Evolutionary conservation across 2,888 invertebrate species (phyloP), one percentile per base, ranked within the genome.

Genomic region (Ormyrus nitidulus): DNA sequence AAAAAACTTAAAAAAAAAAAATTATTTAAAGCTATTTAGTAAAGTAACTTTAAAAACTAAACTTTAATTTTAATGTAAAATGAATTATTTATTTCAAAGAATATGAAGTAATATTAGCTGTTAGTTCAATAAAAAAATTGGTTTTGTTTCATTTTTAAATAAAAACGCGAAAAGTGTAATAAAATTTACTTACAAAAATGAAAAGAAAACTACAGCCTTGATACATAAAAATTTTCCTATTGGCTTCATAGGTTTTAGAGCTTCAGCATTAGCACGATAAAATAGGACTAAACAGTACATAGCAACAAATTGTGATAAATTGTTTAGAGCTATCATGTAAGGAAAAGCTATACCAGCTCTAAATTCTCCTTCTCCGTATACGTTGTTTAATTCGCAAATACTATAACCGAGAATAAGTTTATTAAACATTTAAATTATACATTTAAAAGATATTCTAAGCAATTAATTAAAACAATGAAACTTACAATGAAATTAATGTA

Each of bases 261-360:
- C 97, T 76, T 95, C 94, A 86, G 94, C 94, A 89, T 96, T 97
- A 5, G 98, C 98, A 90, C 94, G 94, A 89, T 99, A 99, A 91
- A 99, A 99, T 83, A 99, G 92, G 44, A 98, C 96, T 79, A 99
- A 92, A 88, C 98, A 98, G 87, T 99, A 99, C 98, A 99, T 98
- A 19, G 98, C 98, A 81, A 96, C 94, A 91, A 98, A 97, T 90
- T 99, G 99, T 11, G 98, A 98, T 72, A 98, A 90, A 92, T 99
- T 99, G 91, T 98, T 98, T 8, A 95, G 91, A 19, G 95, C 94
- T 82, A 97, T 94, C 88, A 98, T 94, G 88, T 98, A 98, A 0
- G 97, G 96, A 90, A 96, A 99, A 2, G 97, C 98, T 58, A 95
- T 94, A 86, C 95, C 94, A 1, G 94, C 95, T 85, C 94, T 94